Evolutionary conservation across 2,113 vertebrate genomes (phyloP), one percentile per base, ranked within the genome.

Genomic region (Equus przewalskii): DNA sequence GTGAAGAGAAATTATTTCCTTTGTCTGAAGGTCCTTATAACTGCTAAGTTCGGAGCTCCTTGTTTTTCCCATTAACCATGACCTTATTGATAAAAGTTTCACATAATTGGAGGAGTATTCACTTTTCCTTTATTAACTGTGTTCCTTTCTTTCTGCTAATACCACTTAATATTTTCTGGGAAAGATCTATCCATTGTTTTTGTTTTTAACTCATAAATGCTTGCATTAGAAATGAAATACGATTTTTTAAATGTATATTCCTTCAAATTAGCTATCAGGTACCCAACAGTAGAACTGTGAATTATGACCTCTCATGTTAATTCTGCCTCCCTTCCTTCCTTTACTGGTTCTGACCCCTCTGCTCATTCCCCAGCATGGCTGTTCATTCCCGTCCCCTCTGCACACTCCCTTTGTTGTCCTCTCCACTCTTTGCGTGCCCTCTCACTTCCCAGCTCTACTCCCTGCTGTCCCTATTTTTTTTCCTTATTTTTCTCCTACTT

Each of bases 131-230:
- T 70, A 72, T 62, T 62, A 86, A 69, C 18, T 84, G 4, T 72
- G 24, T 84, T n/a, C 49, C 33, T 96, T 67, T 80, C 44, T 95
- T 95, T 96, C 84, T 89, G 28, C 33, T 69, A 28, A 73, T 78
- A 65, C 33, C 28, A n/a, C 22, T 83, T 70, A 78, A 21, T 6
- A 24, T 65, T 93, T 94, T 86, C 56, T 85, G 73, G 72, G 14
- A 70, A 87, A 30, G 21, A 80, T 58, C 26, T 95, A 51, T 70
- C 5, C 33, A 0, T 92, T 89, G 44, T 80, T 21, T 80, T 69
- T 62, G 24, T 81, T 76, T 70, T 64, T 82, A 36, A 94, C 26
- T 94, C 62, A 73, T 1, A 65, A 41, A 67, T 82, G 76, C 18
- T 95, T 96, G 30, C 26, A 5, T 67, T 97, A 64, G 56, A 96